Percentiles rank a stretch among this genome's conserved stretches.
These are phyloP conservation scores for Artibeus jamaicensis DNA, from an alignment of 2,797 vertebrate genomes.

Conservation along the genomic window DNA sequence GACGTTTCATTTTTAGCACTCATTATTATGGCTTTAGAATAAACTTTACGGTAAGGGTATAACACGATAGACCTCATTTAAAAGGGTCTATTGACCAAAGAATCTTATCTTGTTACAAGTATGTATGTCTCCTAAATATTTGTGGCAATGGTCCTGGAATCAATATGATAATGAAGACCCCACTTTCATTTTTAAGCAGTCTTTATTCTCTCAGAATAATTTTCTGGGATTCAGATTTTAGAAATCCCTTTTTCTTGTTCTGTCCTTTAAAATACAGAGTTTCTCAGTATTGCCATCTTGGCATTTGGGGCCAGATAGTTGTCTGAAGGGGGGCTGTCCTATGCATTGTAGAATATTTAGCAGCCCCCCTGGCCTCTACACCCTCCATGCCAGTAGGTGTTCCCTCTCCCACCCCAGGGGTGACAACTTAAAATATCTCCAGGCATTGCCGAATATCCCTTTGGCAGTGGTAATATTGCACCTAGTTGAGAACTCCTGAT, in stretches of 20 bases:
- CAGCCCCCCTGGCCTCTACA: neutral
- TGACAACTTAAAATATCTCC: neutral
- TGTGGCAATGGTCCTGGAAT: neutral
- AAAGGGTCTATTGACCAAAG: neutral
- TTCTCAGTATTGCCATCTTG: neutral
- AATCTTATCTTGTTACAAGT: neutral
- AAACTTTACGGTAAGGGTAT: neutral
- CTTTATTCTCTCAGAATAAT: neutral
- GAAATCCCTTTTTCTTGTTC: neutral
- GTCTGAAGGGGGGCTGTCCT: neutral
- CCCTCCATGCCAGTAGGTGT: neutral
- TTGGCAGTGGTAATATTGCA: neutral
- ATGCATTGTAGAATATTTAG: neutral
- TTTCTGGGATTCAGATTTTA: slow-evolving; percentile 24
- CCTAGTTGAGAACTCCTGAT: neutral
- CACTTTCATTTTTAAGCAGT: neutral
- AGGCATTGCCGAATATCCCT: neutral
- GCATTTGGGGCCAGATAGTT: neutral
- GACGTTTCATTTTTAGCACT: slow-evolving; percentile 10
- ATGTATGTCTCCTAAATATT: neutral
- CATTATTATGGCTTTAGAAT: neutral
- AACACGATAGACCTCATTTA: neutral
- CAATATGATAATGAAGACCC: neutral
- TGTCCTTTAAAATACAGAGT: neutral
- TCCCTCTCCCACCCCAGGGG: neutral